Conservation (phyloP, 2,113 vertebrate genomes). For the Heterotis niloticus region DNA sequence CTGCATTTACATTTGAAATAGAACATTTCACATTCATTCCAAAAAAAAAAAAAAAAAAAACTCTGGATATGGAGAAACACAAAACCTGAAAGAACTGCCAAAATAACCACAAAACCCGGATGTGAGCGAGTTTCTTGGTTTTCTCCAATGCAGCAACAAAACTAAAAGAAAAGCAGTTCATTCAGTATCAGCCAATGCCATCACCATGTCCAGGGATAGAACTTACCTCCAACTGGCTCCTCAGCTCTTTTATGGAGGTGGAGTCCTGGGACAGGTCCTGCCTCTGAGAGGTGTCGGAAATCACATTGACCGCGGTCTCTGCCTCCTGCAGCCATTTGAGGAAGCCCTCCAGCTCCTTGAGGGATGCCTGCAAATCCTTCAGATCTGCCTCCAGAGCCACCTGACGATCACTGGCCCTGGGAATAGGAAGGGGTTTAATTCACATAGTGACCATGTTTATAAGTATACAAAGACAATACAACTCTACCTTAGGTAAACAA, state of each 20-base stretch:
- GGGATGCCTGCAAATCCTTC: conserved; percentile 74
- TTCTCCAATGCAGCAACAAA: not conserved
- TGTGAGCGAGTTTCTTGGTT: no score
- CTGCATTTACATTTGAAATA: no score
- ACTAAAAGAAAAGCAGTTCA: not conserved
- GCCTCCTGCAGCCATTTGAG: conserved; percentile 93
- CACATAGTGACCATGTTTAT: not conserved
- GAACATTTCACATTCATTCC: no score
- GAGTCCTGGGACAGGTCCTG: conserved; percentile 78
- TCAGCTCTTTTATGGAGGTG: conserved; percentile 66
- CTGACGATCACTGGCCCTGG: conserved; percentile 77
- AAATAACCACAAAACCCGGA: no score
- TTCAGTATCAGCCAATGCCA: not conserved
- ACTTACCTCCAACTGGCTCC: conserved; percentile 80
- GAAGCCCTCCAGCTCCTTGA: conserved; percentile 83
- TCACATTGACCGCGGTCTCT: conserved; percentile 81
- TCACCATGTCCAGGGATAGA: no score
- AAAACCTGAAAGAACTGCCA: no score
- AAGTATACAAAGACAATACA: no score
- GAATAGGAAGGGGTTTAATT: conserved; percentile 10
- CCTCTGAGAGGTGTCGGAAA: conserved; percentile 79
- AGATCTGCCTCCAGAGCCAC: conserved; percentile 77
- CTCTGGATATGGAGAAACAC: no score
- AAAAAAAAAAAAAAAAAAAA: no score
- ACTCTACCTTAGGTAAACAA: no score